These are phyloP conservation scores for Cyclophora punctaria DNA, from an alignment of 2,888 invertebrate species.

Conservation along the genomic window DNA sequence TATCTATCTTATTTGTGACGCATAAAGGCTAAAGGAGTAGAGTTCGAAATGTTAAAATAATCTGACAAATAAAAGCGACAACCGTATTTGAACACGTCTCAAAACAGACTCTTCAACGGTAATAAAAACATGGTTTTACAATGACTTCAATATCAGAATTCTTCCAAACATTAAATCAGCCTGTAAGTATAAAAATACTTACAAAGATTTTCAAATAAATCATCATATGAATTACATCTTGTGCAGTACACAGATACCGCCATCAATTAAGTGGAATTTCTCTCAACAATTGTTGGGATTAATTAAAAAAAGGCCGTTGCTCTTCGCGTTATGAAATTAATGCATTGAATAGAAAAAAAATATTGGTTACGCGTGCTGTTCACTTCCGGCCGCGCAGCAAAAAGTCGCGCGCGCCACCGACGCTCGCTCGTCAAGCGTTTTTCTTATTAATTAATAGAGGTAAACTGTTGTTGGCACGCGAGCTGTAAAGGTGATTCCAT, in stretches of 20 bases:
- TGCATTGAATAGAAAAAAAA: conserved; percentile 42
- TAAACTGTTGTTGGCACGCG: conserved; percentile 36
- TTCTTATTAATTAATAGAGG: conserved; percentile 41
- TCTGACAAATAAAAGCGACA: no score
- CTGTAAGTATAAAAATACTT: no score
- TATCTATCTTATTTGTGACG: no score
- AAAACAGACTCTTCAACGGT: no score
- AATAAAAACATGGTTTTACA: no score
- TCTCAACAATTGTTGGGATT: conserved; percentile 18
- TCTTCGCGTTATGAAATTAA: conserved; percentile 48
- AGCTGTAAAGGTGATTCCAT: conserved; percentile 5
- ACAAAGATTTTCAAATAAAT: no score
- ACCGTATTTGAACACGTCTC: no score
- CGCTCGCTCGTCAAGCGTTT: conserved; percentile 47
- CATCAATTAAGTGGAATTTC: background rate
- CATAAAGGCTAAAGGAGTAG: no score
- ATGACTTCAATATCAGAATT: no score
- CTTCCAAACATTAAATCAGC: no score
- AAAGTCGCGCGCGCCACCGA: conserved; percentile 36
- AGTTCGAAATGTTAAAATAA: no score
- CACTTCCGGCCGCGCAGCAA: conserved; percentile 45
- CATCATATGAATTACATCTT: no score
- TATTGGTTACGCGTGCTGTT: conserved; percentile 37
- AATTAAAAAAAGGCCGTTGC: conserved; percentile 42
- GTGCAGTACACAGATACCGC: background rate